phyloP scores from a whole-genome alignment of 2,797 vertebrate species.

The Lates japonicus region DNA sequence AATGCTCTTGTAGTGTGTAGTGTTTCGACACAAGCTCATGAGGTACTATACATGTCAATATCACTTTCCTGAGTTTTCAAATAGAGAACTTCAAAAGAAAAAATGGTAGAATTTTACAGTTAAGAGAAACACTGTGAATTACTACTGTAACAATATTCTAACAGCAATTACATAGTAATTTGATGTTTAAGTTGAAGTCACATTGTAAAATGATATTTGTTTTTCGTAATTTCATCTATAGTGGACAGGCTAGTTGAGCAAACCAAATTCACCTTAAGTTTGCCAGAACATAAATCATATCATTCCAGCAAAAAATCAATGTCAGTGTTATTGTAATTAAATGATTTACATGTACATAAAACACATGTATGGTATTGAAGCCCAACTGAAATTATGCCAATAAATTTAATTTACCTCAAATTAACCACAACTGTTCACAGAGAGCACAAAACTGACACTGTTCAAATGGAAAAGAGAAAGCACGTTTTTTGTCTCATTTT shows the following conservation, averaged over 20 bases:
- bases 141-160: conserved; percentile 89
- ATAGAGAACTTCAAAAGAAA: conserved; percentile 92
- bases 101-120: conserved; percentile 57
- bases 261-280: conserved; percentile 47
- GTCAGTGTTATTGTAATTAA: conserved; percentile 43
- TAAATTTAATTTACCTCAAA: conserved; percentile 94
- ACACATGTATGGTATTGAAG: conserved; percentile 52
- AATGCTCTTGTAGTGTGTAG: conserved; percentile 93
- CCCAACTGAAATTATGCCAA: conserved; percentile 83
- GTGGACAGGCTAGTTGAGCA: conserved; percentile 46
- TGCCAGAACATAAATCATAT: conserved; percentile 36
- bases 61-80: conserved; percentile 99
- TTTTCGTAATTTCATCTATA: conserved; percentile 38
- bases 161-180: conserved; percentile 88
- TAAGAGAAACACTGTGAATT: conserved; percentile 60
- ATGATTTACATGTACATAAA: conserved; percentile 57
- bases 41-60: conserved; percentile 98
- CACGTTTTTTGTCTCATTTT: conserved; percentile 93
- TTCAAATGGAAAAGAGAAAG: conserved; percentile 92
- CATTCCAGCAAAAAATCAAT: conserved; percentile 68
- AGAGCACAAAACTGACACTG: conserved; percentile 93
- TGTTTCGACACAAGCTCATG: conserved; percentile 96
- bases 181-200: conserved; percentile 77
- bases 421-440: conserved; percentile 90
- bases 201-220: conserved; percentile 47